Evolutionary conservation across 2,797 vertebrate species (phyloP), one percentile per base, ranked within the genome.

Genomic region (Staurois parvus): DNA sequence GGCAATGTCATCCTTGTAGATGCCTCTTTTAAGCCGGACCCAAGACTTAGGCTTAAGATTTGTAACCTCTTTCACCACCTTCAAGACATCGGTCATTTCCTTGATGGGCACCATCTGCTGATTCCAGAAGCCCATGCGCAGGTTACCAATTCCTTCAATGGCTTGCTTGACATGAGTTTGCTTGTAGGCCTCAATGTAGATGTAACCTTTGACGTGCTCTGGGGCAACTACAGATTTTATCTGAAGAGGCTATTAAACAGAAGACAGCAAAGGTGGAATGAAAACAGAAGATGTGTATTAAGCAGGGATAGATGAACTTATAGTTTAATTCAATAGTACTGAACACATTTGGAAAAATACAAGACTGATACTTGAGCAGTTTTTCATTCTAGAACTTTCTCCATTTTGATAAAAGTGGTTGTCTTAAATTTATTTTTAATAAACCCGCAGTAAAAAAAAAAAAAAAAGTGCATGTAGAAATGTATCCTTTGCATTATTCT

Each of bases 101-200:
- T 98, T 98, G 91, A 99, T 99, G 86, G 98, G 98, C 15, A 99
- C 98, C 98, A 99, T 99, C 94, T 99, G 98, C 93, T 99, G 98
- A 94, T 99, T 99, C 98, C 98, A 99, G 91, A 96, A 97, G 89
- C 98, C 98, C 89, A 98, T 96, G n/a, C 98, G 93, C 89, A 99
- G 94, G 92, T 99, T 99, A 34, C 98, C 98, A 81, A 99, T 96
- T 0, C 98, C 98, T 81, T 99, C 97, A 0, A 99, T 99, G 87
- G 97, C 97, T 48, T 98, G 92, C 91, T 99, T 99, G 13, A 99
- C 98, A 0, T 99, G 98, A 0, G 98, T 98, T 94, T 99, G 98
- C 87, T 99, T 99, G 90, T 98, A 99, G 1, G 98, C 96, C 91
- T 99, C 98, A 32, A 99, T 96, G 0, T 99, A 99, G 91, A 98